A percentile compares a stretch with the other conserved stretches of the same genome.
These are phyloP conservation scores for Coreoperca whiteheadi DNA, from an alignment of 2,113 vertebrate genomes.

Conservation along the genomic window DNA sequence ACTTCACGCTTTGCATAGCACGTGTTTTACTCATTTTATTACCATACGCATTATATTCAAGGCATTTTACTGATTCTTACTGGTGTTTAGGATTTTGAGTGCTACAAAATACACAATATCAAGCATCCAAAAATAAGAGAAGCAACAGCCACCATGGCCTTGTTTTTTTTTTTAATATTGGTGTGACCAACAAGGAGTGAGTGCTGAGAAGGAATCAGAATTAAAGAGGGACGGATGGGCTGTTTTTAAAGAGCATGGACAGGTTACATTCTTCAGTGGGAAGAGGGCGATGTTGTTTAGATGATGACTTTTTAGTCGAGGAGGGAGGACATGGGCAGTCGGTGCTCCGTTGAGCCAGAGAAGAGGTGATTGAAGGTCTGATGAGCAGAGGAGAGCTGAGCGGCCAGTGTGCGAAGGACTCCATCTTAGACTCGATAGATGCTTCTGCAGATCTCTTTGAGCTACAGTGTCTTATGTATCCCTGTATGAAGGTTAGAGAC, in stretches of 20 bases:
- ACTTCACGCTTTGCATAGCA: neutral
- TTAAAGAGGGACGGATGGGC: neutral
- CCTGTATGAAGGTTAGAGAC: neutral
- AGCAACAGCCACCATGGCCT: neutral
- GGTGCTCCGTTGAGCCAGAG: neutral
- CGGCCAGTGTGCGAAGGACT: neutral
- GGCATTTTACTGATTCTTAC: neutral
- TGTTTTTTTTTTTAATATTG: neutral
- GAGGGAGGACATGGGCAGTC: neutral
- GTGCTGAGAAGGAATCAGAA: neutral
- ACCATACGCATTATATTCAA: neutral
- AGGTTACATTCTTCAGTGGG: neutral
- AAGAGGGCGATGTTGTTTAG: constrained; percentile 29
- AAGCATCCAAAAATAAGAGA: neutral
- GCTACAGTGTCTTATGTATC: neutral
- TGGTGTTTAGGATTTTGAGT: neutral
- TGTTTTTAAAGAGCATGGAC: neutral
- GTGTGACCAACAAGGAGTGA: neutral
- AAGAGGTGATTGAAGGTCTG: neutral
- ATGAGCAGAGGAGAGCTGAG: constrained; percentile 10
- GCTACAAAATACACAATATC: neutral
- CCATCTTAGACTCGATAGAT: neutral
- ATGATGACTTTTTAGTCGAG: constrained; percentile 6
- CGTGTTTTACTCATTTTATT: neutral
- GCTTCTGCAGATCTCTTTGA: neutral